These are phyloP conservation scores for Drosophila rhopaloa DNA, from an alignment of 1,140 invertebrate species.

Conservation along the genomic window DNA sequence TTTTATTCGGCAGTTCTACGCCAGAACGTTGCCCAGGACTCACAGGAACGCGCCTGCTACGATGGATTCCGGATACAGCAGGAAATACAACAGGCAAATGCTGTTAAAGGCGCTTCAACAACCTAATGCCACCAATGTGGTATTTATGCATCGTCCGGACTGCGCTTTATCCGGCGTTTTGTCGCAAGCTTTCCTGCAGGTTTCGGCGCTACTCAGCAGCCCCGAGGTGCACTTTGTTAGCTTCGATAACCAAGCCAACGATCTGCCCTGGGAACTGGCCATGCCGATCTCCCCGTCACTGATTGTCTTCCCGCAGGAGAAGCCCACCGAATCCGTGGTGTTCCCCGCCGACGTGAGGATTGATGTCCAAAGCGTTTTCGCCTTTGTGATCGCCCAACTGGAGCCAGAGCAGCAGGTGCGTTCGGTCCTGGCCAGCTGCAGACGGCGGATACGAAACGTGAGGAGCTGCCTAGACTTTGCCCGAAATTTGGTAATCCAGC, in stretches of 20 bases:
- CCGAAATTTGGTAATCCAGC: slow-evolving; percentile 60
- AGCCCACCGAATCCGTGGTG: slow-evolving; percentile 52
- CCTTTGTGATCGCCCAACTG: slow-evolving; percentile 69
- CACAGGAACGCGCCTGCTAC: slow-evolving; percentile 26
- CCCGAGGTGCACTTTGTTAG: slow-evolving; percentile 63
- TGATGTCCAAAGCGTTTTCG: slow-evolving; percentile 67
- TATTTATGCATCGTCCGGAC: slow-evolving; percentile 65
- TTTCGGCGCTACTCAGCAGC: slow-evolving; percentile 56
- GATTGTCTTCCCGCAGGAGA: slow-evolving; percentile 61
- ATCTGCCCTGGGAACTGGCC: slow-evolving; percentile 73
- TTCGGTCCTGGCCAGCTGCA: slow-evolving; percentile 55
- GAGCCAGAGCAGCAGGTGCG: slow-evolving; percentile 66
- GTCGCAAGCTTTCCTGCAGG: slow-evolving; percentile 65
- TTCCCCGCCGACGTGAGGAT: slow-evolving; percentile 62
- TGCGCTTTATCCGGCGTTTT: slow-evolving; percentile 63
- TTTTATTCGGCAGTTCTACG: slow-evolving; percentile 69
- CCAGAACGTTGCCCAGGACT: slow-evolving; percentile 42
- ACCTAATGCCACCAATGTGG: slow-evolving; percentile 62
- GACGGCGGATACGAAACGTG: slow-evolving; percentile 47
- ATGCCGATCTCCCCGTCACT: slow-evolving; percentile 61
- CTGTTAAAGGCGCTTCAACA: slow-evolving; percentile 59
- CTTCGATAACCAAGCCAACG: slow-evolving; percentile 62
- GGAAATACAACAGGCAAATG: slow-evolving; percentile 63
- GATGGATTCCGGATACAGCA: slow-evolving; percentile 23
- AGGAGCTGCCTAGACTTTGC: slow-evolving; percentile 74